phyloP scores from a whole-genome alignment of 2,888 invertebrate species.

The Oegoconia quadripuncta region DNA sequence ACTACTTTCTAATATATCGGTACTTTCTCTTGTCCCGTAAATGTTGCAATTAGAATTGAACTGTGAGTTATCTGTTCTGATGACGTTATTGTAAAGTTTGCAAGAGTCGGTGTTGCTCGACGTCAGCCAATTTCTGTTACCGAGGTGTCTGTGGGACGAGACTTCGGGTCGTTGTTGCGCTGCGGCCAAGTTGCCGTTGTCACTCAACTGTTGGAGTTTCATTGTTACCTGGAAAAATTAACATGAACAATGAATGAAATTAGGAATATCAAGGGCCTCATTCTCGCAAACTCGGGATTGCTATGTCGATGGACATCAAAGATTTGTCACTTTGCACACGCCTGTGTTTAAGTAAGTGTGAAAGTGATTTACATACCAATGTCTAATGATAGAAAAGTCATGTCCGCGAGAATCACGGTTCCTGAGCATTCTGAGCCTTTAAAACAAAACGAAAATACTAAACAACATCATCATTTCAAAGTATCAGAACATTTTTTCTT shows the following conservation, averaged over 20 bases:
- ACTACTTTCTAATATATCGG: conserved; percentile 35
- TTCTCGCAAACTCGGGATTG: too few species aligned
- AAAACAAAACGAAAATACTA: too few species aligned
- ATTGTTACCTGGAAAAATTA: conserved; percentile 57
- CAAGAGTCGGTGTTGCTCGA: conserved; percentile 30
- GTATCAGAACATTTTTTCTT: too few species aligned
- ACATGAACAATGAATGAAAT: conserved; percentile 1
- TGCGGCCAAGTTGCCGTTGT: conserved; percentile 57
- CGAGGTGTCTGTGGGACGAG: conserved; percentile 34
- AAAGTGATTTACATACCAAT: too few species aligned
- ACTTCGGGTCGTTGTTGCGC: conserved; percentile 36
- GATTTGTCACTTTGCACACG: too few species aligned
- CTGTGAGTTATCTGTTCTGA: conserved; percentile 32
- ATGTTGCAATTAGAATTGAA: conserved; percentile 41
- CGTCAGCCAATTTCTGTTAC: conserved; percentile 39
- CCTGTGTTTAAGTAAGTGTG: too few species aligned
- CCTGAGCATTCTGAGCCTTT: too few species aligned
- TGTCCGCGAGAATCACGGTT: too few species aligned
- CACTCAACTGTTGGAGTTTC: conserved; percentile 53
- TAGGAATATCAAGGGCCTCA: too few species aligned
- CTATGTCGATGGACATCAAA: too few species aligned
- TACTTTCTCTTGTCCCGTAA: conserved; percentile 34
- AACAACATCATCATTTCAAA: too few species aligned
- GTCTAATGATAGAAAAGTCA: too few species aligned
- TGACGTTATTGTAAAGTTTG: conserved; percentile 30